These are phyloP conservation scores for Lithobius niger DNA, from an alignment of 1,140 invertebrate genomes.

Conservation along the genomic window DNA sequence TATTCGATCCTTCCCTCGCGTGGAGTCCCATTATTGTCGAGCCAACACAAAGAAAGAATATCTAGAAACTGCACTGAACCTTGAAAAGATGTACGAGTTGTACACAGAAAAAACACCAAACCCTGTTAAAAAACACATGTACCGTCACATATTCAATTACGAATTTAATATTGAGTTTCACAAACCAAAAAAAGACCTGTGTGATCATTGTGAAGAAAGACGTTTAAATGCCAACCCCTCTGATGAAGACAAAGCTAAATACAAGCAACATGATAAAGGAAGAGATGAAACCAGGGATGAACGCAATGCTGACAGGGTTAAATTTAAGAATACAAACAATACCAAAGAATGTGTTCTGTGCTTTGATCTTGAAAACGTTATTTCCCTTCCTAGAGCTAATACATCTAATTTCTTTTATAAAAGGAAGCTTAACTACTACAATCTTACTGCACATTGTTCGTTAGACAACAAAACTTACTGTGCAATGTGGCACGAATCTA, in stretches of 20 bases:
- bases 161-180: background rate
- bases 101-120: background rate
- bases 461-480: constrained; percentile 15
- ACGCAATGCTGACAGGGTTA: background rate
- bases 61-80: background rate
- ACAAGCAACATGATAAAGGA: background rate
- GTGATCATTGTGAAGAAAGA: background rate
- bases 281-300: background rate
- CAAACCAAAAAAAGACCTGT: background rate
- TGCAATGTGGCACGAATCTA: constrained; percentile 16
- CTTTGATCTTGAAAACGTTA: background rate
- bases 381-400: too few species aligned
- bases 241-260: background rate
- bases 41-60: background rate
- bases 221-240: background rate
- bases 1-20: background rate
- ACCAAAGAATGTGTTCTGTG: background rate
- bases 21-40: background rate
- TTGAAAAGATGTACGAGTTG: background rate
- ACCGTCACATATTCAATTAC: background rate
- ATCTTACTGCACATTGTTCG: constrained; percentile 16
- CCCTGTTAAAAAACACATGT: background rate
- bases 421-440: constrained; percentile 13
- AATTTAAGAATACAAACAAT: background rate
- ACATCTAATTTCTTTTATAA: background rate